Evolutionary conservation across 2,113 vertebrate genomes (phyloP).

Genomic region (Dascyllus trimaculatus): DNA sequence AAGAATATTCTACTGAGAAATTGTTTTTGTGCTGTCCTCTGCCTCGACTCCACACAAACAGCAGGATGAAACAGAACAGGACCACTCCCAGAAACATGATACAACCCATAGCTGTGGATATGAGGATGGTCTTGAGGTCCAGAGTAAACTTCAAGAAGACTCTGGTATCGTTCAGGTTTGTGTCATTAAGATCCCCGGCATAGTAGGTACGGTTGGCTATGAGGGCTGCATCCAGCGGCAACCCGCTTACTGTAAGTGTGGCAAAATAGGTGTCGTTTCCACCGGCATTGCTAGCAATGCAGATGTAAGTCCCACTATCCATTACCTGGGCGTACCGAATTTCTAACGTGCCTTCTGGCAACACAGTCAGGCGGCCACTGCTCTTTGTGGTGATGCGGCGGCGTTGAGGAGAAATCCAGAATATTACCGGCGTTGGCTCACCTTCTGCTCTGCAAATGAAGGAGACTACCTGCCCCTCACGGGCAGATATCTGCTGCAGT

Average conservation of each 20-base stretch:
- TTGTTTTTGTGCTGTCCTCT: slow-evolving; percentile 97
- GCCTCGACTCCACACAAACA: slow-evolving; percentile 98
- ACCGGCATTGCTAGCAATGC: slow-evolving; percentile 96
- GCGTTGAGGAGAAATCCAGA: slow-evolving; percentile 96
- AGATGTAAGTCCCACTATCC: slow-evolving; percentile 98
- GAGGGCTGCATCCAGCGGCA: slow-evolving; percentile 78
- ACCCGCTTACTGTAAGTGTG: slow-evolving; percentile 90
- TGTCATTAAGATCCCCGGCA: slow-evolving; percentile 89
- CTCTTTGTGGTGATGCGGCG: slow-evolving; percentile 90
- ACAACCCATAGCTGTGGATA: slow-evolving; percentile 99
- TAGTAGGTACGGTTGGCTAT: slow-evolving; percentile 89
- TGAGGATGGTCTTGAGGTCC: slow-evolving; percentile 97
- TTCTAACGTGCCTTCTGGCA: slow-evolving; percentile 92
- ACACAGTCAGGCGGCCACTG: slow-evolving; percentile 87
- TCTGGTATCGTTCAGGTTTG: slow-evolving; percentile 91
- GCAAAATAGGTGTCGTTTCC: slow-evolving; percentile 98
- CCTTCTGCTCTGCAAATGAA: slow-evolving; percentile 94
- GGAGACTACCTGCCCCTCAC: slow-evolving; percentile 90
- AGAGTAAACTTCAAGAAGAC: slow-evolving; percentile 93
- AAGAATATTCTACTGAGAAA: slow-evolving; percentile 97
- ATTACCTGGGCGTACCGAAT: slow-evolving; percentile 90
- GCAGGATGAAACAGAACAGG: slow-evolving; percentile 97
- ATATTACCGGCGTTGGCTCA: slow-evolving; percentile 90
- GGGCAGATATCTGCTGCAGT: slow-evolving; percentile 90
- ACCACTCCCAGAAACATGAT: slow-evolving; percentile 98